Evolutionary conservation across 2,797 vertebrate species (phyloP), one percentile per base, ranked within the genome.

Genomic region (Eulemur mongoz): DNA sequence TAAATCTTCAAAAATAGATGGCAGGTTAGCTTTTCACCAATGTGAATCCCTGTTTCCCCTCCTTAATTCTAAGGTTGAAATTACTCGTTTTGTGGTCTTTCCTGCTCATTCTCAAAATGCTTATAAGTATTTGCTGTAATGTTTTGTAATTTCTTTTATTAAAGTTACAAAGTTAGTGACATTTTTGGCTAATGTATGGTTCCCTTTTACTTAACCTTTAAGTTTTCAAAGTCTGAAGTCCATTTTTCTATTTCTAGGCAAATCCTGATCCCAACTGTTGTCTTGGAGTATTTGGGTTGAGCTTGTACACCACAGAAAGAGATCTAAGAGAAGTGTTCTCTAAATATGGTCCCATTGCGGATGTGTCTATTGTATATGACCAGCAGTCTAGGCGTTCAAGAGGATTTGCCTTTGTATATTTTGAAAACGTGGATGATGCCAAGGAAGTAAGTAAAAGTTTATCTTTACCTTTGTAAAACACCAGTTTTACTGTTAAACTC

Each of bases 241-340:
- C 1, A 11, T 8, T 70, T 61, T 80, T 5, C 70, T 95, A 69
- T 95, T 93, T 93, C 23, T 93, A 99, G 99, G 99, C 99, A 69
- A 99, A 99, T 98, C 99, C 99, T 86, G 99, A 99, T 97, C 99
- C 99, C 35, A 99, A 99, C 97, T 99, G 99, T 96, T 99, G 99
- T 96, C 98, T 99, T 1, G 99, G 99, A 11, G 99, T 99, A 93
- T 99, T 99, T 98, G 99, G 99, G 15, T 98, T 99, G 98, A 99
- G 99, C 81, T 98, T 99, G 81, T 99, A 99, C 98, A 99, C 99
- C 94, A 99, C 99, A 63, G 99, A 99, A 92, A 99, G 99, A 94
- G 99, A 99, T 96, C 98, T 99, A 94, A 99, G 99, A 97, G 99
- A 99, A 65, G 99, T 99, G 7, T 99, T 99, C 98, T 99, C 99